Percentiles rank a stretch among this genome's conserved stretches.
phyloP scores from a whole-genome alignment of 2,797 vertebrate genomes.

The Acanthiza pusilla region DNA sequence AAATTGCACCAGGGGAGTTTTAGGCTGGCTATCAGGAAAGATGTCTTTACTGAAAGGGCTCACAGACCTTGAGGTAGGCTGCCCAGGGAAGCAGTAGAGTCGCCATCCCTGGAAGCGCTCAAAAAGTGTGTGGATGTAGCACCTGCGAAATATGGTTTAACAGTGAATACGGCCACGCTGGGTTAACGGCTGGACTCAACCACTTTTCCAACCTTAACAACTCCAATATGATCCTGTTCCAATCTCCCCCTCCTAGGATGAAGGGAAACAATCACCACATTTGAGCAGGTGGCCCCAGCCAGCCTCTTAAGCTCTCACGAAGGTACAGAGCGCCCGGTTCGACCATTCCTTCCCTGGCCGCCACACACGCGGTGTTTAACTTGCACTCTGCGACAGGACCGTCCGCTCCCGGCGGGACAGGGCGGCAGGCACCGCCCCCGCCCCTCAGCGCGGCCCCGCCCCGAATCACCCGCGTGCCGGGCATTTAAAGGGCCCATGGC shows the following conservation, averaged over 20 bases:
- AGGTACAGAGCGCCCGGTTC: rapidly evolving
- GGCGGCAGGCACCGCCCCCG: background rate
- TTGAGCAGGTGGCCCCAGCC: background rate
- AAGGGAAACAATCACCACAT: too few species aligned
- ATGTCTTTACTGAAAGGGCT: background rate
- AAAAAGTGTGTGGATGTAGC: background rate
- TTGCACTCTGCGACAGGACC: rapidly evolving
- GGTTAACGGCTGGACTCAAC: background rate
- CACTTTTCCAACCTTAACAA: background rate
- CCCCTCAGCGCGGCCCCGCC: background rate
- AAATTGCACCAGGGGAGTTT: background rate
- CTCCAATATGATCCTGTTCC: background rate
- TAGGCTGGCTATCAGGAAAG: background rate
- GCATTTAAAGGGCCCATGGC: background rate
- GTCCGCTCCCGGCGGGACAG: rapidly evolving
- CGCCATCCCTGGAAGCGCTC: rapidly evolving
- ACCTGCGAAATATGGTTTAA: background rate
- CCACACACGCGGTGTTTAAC: rapidly evolving
- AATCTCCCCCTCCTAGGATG: background rate
- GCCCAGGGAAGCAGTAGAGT: background rate
- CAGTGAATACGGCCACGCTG: background rate
- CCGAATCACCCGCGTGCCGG: too few species aligned
- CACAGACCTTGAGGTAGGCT: too few species aligned
- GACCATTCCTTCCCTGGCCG: rapidly evolving
- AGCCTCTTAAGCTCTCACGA: rapidly evolving